Conservation (phyloP, 2,113 vertebrate species). For the Alces alces region DNA sequence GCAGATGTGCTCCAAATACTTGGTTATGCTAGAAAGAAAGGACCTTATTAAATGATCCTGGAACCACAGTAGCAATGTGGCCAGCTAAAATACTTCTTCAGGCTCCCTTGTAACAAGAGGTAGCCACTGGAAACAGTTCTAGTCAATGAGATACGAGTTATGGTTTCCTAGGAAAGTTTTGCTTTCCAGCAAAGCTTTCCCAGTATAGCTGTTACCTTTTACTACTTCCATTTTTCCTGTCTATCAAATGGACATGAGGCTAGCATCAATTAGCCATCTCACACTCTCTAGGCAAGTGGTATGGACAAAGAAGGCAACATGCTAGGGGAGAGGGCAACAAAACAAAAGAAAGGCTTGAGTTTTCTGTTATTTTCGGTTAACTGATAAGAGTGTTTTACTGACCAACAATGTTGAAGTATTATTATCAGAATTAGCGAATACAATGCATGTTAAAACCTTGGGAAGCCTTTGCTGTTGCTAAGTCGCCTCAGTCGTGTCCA, state of each 20-base stretch:
- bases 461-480: neutral
- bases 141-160: neutral
- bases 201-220: neutral
- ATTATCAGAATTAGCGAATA: neutral
- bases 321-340: neutral
- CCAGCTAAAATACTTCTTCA: neutral
- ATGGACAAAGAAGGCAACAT: neutral
- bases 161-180: neutral
- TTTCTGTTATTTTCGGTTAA: neutral
- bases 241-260: neutral
- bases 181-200: neutral
- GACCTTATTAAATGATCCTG: neutral
- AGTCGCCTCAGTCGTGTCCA: accelerated
- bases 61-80: neutral
- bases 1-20: neutral
- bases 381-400: neutral
- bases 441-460: neutral
- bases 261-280: neutral
- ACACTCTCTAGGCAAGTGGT: neutral
- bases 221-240: neutral
- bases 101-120: neutral
- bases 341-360: neutral
- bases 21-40: neutral
- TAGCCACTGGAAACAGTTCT: neutral
- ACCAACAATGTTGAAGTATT: neutral